Evolutionary conservation across 1,140 invertebrate genomes (phyloP), one percentile per base, ranked within the genome.

Genomic region (Drosophila nigrodunni): DNA sequence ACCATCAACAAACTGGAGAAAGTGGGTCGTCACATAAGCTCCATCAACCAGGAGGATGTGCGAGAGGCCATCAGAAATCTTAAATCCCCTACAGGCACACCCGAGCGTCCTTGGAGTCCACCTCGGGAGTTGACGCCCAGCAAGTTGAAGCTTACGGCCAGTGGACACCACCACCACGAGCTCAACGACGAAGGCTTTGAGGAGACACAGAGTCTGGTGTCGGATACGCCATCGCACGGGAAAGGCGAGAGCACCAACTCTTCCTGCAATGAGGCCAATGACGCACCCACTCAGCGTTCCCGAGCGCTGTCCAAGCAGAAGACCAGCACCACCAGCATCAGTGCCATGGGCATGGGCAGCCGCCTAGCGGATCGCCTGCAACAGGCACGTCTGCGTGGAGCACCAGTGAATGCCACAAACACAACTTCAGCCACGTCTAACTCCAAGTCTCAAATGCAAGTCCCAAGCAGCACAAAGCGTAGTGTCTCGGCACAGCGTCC

Each of bases 151-250:
- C 60, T 76, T 4, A 77, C 59, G 10, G 68, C 62, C 21, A 82
- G 73, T 37, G 86, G 94, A 30, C 25, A 30, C 10, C 95, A 96
- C 65, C 94, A 95, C 65, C 94, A 95, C 71, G 95, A 96, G 74
- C 83, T 96, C 44, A 96, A 97, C 76, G 97, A 98, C 87, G 97
- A 98, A 93, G 97, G 97, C 7, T 98, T 98, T 83, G 97, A 98
- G 91, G 97, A 97, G 93, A 97, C 96, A 0, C 96, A 97, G 74
- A 97, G 95, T 77, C 93, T 97, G 25, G 96, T 97, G 52, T 97
- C 96, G 0, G 97, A 97, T 86, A 97, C 96, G 1, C 94, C 96
- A 1, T 97, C 96, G 50, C 96, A 97, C 69, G 96, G 95, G 61
- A 92, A 92, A 43, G 90, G 92, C 13, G 90, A 92, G 43, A 92